phyloP scores from a whole-genome alignment of 2,113 vertebrate genomes.

The Thunnus maccoyii region DNA sequence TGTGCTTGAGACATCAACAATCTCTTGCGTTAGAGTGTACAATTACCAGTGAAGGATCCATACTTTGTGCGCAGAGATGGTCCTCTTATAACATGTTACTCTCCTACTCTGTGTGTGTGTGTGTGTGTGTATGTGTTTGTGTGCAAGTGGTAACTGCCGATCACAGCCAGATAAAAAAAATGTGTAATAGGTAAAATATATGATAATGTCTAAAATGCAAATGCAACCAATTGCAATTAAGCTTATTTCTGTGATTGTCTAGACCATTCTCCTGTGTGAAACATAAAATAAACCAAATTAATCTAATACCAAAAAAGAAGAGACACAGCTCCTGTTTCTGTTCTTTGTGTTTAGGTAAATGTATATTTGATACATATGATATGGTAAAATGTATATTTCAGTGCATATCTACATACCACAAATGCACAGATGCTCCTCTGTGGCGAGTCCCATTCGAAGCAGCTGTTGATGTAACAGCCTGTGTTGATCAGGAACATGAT shows the following conservation, averaged over 20 bases:
- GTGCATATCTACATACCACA: conserved; percentile 86
- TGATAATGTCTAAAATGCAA: too few relatives aligned
- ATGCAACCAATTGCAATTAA: neutral
- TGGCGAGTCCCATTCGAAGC: conserved; percentile 98
- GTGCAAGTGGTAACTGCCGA: neutral
- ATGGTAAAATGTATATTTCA: neutral
- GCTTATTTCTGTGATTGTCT: neutral
- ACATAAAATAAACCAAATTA: neutral
- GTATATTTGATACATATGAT: neutral
- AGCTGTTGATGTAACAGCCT: conserved; percentile 96
- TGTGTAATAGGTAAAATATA: neutral
- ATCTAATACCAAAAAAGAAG: neutral
- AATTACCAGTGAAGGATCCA: conserved; percentile 58
- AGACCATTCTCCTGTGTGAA: neutral
- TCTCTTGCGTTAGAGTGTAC: conserved; percentile 44
- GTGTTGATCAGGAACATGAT: conserved; percentile 93
- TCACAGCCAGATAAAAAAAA: neutral
- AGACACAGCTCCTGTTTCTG: neutral
- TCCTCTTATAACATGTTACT: conserved; percentile 21
- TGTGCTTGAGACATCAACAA: conserved; percentile 57
- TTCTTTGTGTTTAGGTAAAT: neutral
- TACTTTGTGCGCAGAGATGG: conserved; percentile 46
- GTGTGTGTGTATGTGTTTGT: too few relatives aligned
- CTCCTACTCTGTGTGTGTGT: neutral
- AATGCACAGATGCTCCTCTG: conserved; percentile 98